Evolutionary conservation across 2,888 invertebrate species (phyloP).

Genomic region (Nasonia oneida): DNA sequence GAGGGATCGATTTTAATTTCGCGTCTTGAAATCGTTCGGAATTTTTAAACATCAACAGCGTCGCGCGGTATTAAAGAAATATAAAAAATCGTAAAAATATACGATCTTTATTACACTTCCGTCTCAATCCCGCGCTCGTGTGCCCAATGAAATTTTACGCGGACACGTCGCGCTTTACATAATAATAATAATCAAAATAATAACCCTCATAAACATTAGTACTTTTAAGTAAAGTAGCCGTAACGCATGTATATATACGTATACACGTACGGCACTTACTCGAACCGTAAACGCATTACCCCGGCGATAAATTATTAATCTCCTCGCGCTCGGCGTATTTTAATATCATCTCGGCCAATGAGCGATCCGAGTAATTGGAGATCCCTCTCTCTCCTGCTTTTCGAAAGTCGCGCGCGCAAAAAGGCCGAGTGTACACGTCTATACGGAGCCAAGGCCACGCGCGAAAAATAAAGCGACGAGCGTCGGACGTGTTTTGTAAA

Average conservation of each 20-base stretch:
- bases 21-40: slow-evolving; percentile 38
- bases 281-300: slow-evolving; percentile 33
- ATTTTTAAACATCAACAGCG: slow-evolving; percentile 4
- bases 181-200: slow-evolving; percentile 39
- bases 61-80: background rate
- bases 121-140: background rate
- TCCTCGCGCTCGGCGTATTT: slow-evolving; percentile 25
- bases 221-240: slow-evolving; percentile 22
- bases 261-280: slow-evolving; percentile 8
- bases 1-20: background rate
- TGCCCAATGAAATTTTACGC: slow-evolving; percentile 14
- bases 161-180: background rate
- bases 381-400: slow-evolving; percentile 7
- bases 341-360: slow-evolving; percentile 36
- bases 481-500: slow-evolving; percentile 1
- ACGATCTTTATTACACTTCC: slow-evolving; percentile 34
- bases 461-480: background rate
- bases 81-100: slow-evolving; percentile 18
- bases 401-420: slow-evolving; percentile 11
- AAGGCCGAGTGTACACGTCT: background rate
- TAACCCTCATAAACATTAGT: slow-evolving; percentile 44
- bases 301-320: slow-evolving; percentile 46
- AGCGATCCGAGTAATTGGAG: slow-evolving; percentile 27
- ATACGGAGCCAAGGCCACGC: background rate
- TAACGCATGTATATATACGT: background rate